phyloP scores from a whole-genome alignment of 1,140 invertebrate genomes.

The Tyrophagus putrescentiae region DNA sequence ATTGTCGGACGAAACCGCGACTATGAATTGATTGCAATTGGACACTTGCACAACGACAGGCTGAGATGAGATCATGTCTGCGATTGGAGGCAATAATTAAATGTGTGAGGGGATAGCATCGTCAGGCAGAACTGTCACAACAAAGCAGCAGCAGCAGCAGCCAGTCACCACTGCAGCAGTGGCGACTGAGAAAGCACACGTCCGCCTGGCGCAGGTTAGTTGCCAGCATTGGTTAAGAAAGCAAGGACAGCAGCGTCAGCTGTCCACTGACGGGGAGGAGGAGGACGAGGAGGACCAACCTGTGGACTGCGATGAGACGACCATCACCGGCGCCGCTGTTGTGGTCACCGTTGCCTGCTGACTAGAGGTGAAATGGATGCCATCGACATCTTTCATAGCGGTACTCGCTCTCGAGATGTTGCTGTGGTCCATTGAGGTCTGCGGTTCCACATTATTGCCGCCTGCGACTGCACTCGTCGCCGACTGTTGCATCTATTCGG shows the following conservation, averaged over 20 bases:
- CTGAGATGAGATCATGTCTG: constrained; percentile 11
- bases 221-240: background rate
- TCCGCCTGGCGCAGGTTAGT: background rate
- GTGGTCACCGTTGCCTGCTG: constrained; percentile 13
- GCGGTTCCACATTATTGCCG: constrained; percentile 8
- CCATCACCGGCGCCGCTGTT: constrained; percentile 20
- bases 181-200: no score
- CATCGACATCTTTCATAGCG: constrained; percentile 13
- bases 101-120: no score
- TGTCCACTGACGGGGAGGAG: background rate
- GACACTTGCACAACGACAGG: constrained; percentile 17
- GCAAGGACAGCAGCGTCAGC: no score
- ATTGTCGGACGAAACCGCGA: constrained; percentile 13
- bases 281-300: constrained; percentile 10
- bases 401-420: constrained; percentile 13
- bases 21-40: constrained; percentile 16
- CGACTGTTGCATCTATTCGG: constrained; percentile 13
- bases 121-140: no score
- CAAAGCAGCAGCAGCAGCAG: no score
- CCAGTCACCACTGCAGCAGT: no score
- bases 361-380: constrained; percentile 14
- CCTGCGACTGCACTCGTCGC: constrained; percentile 6
- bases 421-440: constrained; percentile 11
- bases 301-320: constrained; percentile 10
- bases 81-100: background rate